Percentiles rank a stretch among this genome's conserved stretches.
Conservation (phyloP, 2,888 invertebrate genomes). For the Amaurobius ferox region DNA sequence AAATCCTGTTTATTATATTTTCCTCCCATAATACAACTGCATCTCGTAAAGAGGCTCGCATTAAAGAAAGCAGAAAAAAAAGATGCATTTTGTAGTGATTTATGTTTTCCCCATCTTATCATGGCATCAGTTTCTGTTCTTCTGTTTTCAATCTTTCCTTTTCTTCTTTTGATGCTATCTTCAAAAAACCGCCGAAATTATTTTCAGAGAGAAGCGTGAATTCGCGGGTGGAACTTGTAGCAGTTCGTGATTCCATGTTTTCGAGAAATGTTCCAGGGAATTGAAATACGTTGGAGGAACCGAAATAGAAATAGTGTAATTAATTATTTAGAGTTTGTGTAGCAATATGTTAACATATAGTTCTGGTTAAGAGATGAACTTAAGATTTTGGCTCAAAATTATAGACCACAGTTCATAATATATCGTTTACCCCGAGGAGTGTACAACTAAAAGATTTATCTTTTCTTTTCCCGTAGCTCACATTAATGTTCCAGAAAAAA, state of each 20-base stretch:
- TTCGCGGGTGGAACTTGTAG: not conserved
- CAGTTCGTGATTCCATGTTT: conserved; percentile 4
- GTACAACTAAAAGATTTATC: too few species aligned
- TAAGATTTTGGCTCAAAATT: too few species aligned
- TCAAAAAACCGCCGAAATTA: conserved; percentile 9
- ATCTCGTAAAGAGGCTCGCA: not conserved
- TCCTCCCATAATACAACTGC: conserved; percentile 3
- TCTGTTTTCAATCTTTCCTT: conserved; percentile 11
- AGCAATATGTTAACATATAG: not conserved
- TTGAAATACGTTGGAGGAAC: not conserved
- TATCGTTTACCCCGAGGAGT: too few species aligned
- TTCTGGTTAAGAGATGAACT: too few species aligned
- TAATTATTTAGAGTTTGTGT: not conserved
- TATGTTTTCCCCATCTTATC: conserved; percentile 9
- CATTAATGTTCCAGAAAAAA: too few species aligned
- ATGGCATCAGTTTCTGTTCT: conserved; percentile 2
- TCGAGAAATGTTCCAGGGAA: not conserved
- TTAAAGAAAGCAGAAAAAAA: conserved; percentile 1
- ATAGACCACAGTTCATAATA: too few species aligned
- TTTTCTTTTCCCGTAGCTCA: too few species aligned
- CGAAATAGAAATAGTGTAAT: not conserved
- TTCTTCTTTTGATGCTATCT: conserved; percentile 16
- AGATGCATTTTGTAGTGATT: not conserved
- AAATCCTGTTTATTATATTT: not conserved
- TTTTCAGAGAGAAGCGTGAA: not conserved